These are phyloP conservation scores for Carollia perspicillata DNA, from an alignment of 2,113 vertebrate genomes.

Conservation along the genomic window DNA sequence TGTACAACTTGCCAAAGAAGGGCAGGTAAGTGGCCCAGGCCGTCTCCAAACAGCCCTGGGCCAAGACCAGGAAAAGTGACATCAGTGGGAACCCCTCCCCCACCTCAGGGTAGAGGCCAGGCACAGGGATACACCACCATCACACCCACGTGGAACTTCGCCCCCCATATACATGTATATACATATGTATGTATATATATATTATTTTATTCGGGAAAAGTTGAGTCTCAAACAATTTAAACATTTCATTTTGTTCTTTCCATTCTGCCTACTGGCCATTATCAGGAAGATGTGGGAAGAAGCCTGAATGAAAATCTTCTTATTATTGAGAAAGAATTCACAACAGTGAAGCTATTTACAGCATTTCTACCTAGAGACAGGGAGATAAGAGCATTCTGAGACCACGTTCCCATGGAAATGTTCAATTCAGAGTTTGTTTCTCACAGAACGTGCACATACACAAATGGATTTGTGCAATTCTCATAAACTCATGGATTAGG, in stretches of 20 bases:
- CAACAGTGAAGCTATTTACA: neutral
- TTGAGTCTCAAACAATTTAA: neutral
- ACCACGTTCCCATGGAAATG: neutral
- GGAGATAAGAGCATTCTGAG: neutral
- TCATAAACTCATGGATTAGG: neutral
- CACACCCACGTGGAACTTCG: neutral
- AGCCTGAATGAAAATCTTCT: neutral
- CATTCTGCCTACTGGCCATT: neutral
- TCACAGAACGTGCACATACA: neutral
- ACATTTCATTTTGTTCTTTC: constrained; percentile 10
- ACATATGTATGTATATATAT: neutral
- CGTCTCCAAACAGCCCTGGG: neutral
- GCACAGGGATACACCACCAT: neutral
- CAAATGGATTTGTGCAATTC: neutral
- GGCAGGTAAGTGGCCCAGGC: neutral
- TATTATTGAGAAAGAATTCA: neutral
- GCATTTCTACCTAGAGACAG: neutral
- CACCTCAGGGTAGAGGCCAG: neutral
- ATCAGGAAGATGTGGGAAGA: neutral
- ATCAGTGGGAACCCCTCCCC: neutral
- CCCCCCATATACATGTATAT: neutral
- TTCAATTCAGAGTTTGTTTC: neutral
- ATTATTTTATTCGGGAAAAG: neutral
- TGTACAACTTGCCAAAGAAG: neutral
- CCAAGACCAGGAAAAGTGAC: neutral